Conservation (phyloP, 1,140 invertebrate genomes). For the Philaenus spumarius region DNA sequence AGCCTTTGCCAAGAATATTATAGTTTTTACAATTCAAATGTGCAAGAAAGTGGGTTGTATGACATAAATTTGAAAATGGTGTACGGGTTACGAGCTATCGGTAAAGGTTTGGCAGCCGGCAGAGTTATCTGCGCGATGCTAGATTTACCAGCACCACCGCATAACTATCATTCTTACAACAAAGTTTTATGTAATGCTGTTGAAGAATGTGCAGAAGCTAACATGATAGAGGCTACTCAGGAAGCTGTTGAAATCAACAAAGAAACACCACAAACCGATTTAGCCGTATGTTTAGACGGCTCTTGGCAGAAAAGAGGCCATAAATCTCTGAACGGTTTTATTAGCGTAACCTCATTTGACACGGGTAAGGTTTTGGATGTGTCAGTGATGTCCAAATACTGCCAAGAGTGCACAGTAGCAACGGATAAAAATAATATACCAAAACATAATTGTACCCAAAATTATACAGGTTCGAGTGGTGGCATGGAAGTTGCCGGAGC, state of each 20-base stretch:
- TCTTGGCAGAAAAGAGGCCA: too few relatives aligned
- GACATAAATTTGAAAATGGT: background rate
- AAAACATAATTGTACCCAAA: constrained; percentile 5
- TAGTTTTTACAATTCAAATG: background rate
- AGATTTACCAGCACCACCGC: background rate
- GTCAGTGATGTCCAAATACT: background rate
- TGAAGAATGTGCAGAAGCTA: background rate
- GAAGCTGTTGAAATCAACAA: background rate
- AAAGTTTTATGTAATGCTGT: too few relatives aligned
- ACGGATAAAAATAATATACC: background rate
- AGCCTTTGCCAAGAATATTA: background rate
- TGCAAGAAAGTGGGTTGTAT: background rate
- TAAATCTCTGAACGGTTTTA: background rate
- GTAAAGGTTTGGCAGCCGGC: background rate
- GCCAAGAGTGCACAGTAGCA: background rate
- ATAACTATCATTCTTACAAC: background rate
- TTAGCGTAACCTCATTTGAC: too few relatives aligned
- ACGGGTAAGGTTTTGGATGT: background rate
- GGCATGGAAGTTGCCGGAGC: constrained; percentile 22
- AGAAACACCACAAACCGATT: too few relatives aligned
- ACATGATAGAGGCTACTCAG: background rate
- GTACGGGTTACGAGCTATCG: background rate
- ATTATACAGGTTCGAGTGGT: constrained; percentile 13
- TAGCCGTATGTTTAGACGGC: too few relatives aligned
- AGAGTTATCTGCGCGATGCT: background rate